Percentiles rank a stretch among this genome's conserved stretches.
Conservation (phyloP, 2,888 invertebrate species). For the Papilio gigon region DNA sequence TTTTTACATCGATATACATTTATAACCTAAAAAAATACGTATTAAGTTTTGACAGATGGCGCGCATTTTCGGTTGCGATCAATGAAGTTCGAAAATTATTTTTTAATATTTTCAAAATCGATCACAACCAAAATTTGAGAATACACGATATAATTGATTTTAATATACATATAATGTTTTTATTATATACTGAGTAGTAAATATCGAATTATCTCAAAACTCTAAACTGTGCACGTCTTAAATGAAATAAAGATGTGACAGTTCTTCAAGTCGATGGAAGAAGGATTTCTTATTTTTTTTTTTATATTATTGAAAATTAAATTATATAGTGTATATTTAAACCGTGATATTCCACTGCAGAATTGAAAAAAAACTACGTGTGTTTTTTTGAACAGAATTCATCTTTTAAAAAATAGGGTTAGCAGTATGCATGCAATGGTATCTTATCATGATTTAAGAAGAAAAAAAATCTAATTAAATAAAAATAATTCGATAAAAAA, state of each 20-base stretch:
- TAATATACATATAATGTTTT: not conserved
- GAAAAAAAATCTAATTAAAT: too few relatives aligned
- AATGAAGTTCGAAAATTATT: constrained; percentile 52
- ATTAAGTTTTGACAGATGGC: constrained; percentile 41
- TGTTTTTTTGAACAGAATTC: too few relatives aligned
- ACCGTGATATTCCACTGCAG: too few relatives aligned
- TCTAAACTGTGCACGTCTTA: constrained; percentile 60
- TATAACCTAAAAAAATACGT: constrained; percentile 46
- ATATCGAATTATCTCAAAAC: constrained; percentile 41
- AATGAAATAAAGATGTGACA: constrained; percentile 69
- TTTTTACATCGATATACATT: constrained; percentile 65
- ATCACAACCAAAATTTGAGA: constrained; percentile 74
- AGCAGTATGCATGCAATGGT: too few relatives aligned
- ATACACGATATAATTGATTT: constrained; percentile 30
- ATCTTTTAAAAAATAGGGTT: too few relatives aligned
- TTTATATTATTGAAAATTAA: not conserved
- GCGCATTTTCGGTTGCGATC: constrained; percentile 72
- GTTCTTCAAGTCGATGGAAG: constrained; percentile 44
- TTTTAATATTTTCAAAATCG: constrained; percentile 59
- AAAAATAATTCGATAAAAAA: too few relatives aligned
- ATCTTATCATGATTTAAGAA: too few relatives aligned
- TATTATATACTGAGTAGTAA: not conserved
- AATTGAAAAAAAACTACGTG: too few relatives aligned
- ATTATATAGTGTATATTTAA: not conserved
- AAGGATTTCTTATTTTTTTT: not conserved